Conservation (phyloP, 2,113 vertebrate species). For the Vidua chalybeata region DNA sequence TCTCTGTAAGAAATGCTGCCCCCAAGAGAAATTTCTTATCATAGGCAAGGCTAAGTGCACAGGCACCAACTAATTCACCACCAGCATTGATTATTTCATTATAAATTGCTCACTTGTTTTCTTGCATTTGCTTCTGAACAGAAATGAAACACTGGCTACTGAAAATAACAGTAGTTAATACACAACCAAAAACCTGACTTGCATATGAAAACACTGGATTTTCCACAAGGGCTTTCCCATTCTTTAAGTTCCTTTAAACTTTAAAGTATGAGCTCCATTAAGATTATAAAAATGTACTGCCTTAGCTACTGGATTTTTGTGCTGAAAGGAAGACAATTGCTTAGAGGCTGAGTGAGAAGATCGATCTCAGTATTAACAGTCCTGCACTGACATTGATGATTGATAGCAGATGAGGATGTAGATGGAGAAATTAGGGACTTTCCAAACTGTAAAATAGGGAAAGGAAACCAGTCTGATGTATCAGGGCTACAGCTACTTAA, state of each 20-base stretch:
- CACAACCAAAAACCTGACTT: conserved; percentile 39
- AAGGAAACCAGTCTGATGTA: neutral
- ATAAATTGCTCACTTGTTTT: conserved; percentile 54
- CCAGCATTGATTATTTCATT: conserved; percentile 56
- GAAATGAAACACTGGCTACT: conserved; percentile 45
- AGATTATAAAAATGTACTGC: conserved; percentile 23
- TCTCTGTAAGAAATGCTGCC: conserved; percentile 65
- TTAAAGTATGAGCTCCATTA: conserved; percentile 27
- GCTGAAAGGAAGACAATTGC: neutral
- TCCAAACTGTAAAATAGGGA: conserved; percentile 17
- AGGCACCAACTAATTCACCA: conserved; percentile 35
- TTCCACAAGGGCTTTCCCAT: conserved; percentile 57
- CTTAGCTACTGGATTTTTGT: neutral
- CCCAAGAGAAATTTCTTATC: conserved; percentile 66
- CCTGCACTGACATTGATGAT: neutral
- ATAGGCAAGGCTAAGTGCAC: conserved; percentile 50
- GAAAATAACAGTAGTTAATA: conserved; percentile 51
- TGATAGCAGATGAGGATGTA: neutral
- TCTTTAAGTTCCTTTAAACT: conserved; percentile 56
- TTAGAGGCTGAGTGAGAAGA: neutral
- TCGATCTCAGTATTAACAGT: neutral
- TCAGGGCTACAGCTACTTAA: neutral
- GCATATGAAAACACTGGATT: conserved; percentile 51
- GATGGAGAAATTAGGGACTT: conserved; percentile 5
- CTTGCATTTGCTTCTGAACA: conserved; percentile 54